These are phyloP conservation scores for Andrena bicolor DNA, from an alignment of 2,888 invertebrate genomes.

Conservation along the genomic window DNA sequence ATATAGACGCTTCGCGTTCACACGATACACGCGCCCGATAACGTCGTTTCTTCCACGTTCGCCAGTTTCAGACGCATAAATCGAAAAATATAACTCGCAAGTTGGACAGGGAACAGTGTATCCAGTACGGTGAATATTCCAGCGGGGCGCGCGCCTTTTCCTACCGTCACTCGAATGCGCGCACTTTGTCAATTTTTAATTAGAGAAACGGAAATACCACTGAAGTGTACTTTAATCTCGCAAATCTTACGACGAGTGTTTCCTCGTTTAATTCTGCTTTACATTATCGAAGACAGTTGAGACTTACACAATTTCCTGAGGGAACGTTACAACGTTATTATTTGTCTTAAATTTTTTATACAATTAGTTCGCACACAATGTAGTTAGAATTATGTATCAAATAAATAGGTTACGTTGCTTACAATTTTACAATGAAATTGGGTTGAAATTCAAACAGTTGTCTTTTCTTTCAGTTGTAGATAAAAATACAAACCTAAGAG, in stretches of 20 bases:
- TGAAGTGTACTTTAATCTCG: not conserved
- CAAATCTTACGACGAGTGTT: not conserved
- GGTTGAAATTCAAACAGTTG: no score
- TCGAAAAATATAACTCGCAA: conserved; percentile 32
- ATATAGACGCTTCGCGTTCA: not conserved
- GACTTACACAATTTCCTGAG: no score
- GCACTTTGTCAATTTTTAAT: conserved; percentile 7
- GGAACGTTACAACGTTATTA: no score
- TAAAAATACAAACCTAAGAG: no score
- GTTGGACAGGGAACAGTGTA: conserved; percentile 1
- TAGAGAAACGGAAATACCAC: not conserved
- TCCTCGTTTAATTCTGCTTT: not conserved
- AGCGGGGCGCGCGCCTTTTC: not conserved
- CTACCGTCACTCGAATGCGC: not conserved
- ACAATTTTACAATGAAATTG: no score
- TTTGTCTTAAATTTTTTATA: no score
- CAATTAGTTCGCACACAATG: no score
- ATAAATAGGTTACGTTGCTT: no score
- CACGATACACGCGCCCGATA: not conserved
- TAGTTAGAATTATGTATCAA: no score
- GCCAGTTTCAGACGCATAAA: conserved; percentile 7
- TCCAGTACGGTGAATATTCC: not conserved
- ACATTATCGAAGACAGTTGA: not conserved
- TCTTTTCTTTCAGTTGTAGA: no score
- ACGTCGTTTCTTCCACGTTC: conserved; percentile 5